Base-by-base conservation (phyloP, 1,140 invertebrate genomes). In the Polypedilum vanderplanki region DNA sequence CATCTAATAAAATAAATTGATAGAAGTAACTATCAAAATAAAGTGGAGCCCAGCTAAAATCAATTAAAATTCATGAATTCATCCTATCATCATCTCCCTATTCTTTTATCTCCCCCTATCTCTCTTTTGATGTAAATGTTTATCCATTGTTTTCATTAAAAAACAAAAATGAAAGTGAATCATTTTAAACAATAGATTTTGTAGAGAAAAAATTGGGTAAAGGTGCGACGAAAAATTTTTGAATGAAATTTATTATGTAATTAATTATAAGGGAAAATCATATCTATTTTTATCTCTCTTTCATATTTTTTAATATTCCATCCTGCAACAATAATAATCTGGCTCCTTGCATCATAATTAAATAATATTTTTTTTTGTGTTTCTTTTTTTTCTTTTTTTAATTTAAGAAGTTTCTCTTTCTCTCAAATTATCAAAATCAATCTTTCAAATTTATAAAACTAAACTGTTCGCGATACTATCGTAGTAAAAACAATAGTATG, bases 361-460 rank as follows among this genome's bases (percentile, higher is more conserved):
- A 70, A 70, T 70, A 70, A 70, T 70, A 18, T 70, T 70, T 57
- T 70, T 67, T 70, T 70, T 10, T 70, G 65, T 70, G 3, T 70
- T 20, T 70, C 10, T 70, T 70, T 70, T 70, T 70, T 70, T 70
- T 70, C 65, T 70, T 70, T 70, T 70, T 70, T 70, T 70, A 70
- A 20, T 70, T 70, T 20, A 20, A 20, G 20, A 70, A 70, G 65
- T 70, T 70, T 70, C 65, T 70, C 65, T 70, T 70, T 70, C 65
- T 70, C 65, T 70, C n/a, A n/a, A 57, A 57, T 57, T 57, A n/a
- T 57, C 12, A 57, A 57, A n/a, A 18, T 18, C 17, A 70, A 70
- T 18, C 17, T 70, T 67, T 20, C 17, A 18, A 67, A 67, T n/a
- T 8, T n/a, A 70, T 70, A 22, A 70, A 70, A 70, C 9, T 18